Evolutionary conservation across 2,113 vertebrate genomes (phyloP).

Genomic region (Geococcyx californianus): DNA sequence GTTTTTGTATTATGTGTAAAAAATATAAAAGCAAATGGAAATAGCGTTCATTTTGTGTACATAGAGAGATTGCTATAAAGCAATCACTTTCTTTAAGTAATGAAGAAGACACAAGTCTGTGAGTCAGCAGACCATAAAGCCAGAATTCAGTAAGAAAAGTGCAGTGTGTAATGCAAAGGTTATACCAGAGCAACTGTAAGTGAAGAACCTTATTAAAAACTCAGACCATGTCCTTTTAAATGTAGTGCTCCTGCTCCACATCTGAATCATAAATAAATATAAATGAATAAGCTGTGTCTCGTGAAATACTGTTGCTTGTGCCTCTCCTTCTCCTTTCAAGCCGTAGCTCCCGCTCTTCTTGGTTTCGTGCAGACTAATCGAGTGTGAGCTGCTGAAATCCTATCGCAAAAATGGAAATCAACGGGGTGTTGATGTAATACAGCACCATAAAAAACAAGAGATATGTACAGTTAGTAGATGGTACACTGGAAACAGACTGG

Average conservation of each 20-base stretch:
- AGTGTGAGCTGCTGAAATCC: neutral
- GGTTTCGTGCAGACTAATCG: neutral
- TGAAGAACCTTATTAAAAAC: slow-evolving; percentile 35
- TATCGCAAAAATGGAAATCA: neutral
- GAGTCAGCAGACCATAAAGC: slow-evolving; percentile 45
- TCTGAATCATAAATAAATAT: neutral
- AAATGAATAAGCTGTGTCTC: neutral
- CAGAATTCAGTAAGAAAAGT: neutral
- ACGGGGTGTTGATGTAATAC: neutral
- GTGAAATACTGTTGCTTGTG: neutral
- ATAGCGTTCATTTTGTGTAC: neutral
- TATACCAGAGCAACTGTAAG: neutral
- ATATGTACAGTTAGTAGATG: neutral
- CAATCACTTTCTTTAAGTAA: neutral
- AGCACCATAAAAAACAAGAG: neutral
- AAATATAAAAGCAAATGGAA: slow-evolving; percentile 2
- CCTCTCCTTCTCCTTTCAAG: neutral
- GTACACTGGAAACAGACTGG: neutral
- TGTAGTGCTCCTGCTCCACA: neutral
- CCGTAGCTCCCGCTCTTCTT: neutral
- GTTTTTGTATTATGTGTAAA: neutral
- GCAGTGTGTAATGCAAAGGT: neutral
- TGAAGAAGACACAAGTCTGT: neutral
- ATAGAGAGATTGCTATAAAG: neutral
- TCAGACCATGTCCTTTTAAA: slow-evolving; percentile 9